Evolutionary conservation across 2,113 vertebrate species (phyloP).

Genomic region (Oncorhynchus kisutch): DNA sequence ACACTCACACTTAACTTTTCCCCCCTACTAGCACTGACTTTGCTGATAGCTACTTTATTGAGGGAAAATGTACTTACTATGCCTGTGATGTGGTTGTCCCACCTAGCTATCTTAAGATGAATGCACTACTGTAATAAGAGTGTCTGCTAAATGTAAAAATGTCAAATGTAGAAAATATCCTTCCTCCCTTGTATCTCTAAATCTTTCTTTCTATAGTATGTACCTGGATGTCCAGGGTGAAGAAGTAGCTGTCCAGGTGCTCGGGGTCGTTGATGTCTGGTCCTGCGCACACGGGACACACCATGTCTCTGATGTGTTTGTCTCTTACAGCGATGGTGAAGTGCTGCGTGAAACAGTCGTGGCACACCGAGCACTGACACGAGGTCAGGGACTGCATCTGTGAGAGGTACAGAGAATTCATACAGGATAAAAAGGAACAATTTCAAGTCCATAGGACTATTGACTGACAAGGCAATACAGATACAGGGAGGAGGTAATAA

Average conservation of each 20-base stretch:
- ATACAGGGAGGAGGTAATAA: background rate
- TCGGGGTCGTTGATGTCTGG: conserved; percentile 85
- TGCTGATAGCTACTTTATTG: too few species aligned
- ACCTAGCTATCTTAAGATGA: too few species aligned
- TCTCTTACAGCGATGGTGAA: conserved; percentile 86
- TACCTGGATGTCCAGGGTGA: conserved; percentile 88
- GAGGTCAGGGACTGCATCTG: conserved; percentile 89
- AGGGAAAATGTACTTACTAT: too few species aligned
- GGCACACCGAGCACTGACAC: conserved; percentile 87
- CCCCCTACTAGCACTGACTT: too few species aligned
- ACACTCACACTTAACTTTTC: too few species aligned
- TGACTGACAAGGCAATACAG: too few species aligned
- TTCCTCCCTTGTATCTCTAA: background rate
- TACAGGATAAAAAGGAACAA: background rate
- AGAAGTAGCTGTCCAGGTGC: conserved; percentile 85
- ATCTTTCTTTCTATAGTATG: background rate
- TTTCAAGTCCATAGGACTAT: background rate
- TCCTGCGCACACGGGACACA: conserved; percentile 80
- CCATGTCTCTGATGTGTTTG: conserved; percentile 88
- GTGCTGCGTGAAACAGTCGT: conserved; percentile 82
- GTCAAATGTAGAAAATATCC: too few species aligned
- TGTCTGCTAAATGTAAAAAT: too few species aligned
- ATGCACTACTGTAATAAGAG: too few species aligned
- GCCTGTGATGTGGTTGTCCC: too few species aligned
- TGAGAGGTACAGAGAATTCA: background rate